Conservation (phyloP, 2,113 vertebrate species). For the Apeltes quadracus region DNA sequence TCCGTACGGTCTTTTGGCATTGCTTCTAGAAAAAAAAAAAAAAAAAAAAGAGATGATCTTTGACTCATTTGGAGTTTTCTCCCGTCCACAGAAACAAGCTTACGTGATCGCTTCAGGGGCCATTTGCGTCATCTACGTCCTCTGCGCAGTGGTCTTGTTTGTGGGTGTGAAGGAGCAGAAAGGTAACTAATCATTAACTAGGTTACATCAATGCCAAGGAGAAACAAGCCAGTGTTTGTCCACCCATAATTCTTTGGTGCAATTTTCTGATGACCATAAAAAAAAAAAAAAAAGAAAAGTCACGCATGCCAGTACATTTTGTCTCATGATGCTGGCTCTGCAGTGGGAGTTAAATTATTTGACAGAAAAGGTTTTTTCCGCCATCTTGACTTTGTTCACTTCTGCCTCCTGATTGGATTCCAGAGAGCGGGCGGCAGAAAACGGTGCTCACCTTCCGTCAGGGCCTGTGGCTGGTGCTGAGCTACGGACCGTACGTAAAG, state of each 20-base stretch:
- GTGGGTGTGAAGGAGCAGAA: constrained; percentile 87
- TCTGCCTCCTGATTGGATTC: constrained; percentile 9
- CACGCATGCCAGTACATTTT: not conserved
- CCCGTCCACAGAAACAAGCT: constrained; percentile 80
- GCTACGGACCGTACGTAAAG: constrained; percentile 88
- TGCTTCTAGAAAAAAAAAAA: too few relatives aligned
- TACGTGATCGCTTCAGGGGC: constrained; percentile 90
- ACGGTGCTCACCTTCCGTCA: constrained; percentile 83
- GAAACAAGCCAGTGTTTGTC: not conserved
- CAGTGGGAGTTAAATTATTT: not conserved
- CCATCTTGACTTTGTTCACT: not conserved
- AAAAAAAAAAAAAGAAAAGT: too few relatives aligned
- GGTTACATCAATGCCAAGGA: too few relatives aligned
- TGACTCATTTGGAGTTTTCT: not conserved
- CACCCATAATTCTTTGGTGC: too few relatives aligned
- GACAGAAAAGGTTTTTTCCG: not conserved
- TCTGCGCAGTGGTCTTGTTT: constrained; percentile 86
- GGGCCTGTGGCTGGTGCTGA: constrained; percentile 88
- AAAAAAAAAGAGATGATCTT: too few relatives aligned
- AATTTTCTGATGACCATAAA: too few relatives aligned
- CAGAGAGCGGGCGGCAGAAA: constrained; percentile 77
- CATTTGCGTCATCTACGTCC: constrained; percentile 87
- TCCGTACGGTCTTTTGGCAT: too few relatives aligned
- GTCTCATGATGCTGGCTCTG: not conserved
- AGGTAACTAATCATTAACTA: constrained; percentile 79